These are phyloP conservation scores for Zosterops lateralis DNA, from an alignment of 2,113 vertebrate species.

Conservation along the genomic window DNA sequence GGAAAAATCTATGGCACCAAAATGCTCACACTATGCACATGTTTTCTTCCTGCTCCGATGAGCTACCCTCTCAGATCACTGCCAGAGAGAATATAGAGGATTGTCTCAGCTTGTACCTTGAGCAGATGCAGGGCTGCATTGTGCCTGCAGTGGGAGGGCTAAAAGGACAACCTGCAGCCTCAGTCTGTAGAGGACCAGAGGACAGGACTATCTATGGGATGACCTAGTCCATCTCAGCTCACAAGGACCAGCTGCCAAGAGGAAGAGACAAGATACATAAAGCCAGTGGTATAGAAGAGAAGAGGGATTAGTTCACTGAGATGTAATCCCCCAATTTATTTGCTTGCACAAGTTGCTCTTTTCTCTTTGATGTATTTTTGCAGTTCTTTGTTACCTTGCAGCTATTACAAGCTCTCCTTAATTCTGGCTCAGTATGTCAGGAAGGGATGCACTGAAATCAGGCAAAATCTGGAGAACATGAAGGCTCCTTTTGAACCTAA, in stretches of 20 bases:
- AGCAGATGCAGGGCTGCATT: background rate
- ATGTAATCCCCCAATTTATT: background rate
- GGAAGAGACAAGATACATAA: background rate
- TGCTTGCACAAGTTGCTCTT: background rate
- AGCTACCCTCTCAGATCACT: background rate
- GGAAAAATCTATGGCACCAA: background rate
- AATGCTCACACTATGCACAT: accelerated
- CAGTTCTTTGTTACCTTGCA: background rate
- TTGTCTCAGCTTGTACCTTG: background rate
- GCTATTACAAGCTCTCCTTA: background rate
- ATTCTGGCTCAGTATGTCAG: background rate
- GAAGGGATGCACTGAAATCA: background rate
- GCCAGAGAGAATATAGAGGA: background rate
- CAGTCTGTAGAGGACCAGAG: background rate
- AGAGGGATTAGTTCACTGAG: background rate
- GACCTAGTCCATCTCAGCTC: background rate
- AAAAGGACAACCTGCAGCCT: background rate
- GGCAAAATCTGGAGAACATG: background rate
- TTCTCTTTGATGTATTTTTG: background rate
- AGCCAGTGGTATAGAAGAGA: background rate
- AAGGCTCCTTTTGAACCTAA: background rate
- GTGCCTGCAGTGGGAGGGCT: background rate
- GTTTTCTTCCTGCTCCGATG: background rate
- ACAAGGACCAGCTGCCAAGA: background rate
- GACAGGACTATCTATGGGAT: background rate